Percentiles rank a stretch among this genome's conserved stretches.
Evolutionary conservation across 2,888 invertebrate species (phyloP).

Genomic region (Troides aeacus): DNA sequence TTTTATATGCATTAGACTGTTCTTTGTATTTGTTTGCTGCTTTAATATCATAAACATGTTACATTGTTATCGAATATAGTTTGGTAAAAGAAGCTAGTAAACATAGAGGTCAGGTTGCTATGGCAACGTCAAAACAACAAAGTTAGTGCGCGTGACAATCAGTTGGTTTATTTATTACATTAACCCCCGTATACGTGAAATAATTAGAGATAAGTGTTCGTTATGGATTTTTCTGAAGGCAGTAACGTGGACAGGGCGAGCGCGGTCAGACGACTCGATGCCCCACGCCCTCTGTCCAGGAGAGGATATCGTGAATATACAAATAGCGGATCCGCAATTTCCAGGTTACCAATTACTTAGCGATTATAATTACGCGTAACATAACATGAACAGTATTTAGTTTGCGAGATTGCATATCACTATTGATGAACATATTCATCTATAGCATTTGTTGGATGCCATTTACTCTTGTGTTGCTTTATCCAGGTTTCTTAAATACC

Average conservation of each 20-base stretch:
- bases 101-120: conserved; percentile 43
- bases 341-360: conserved; percentile 47
- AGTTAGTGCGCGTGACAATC: conserved; percentile 56
- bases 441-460: no score
- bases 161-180: conserved; percentile 37
- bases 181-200: conserved; percentile 34
- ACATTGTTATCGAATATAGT: background rate
- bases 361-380: background rate
- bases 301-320: conserved; percentile 65
- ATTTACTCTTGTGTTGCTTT: no score
- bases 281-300: conserved; percentile 65
- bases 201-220: conserved; percentile 34
- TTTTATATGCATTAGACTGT: no score
- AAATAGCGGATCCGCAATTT: conserved; percentile 58
- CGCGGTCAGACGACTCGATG: conserved; percentile 52
- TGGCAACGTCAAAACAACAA: conserved; percentile 61
- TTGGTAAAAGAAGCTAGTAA: background rate
- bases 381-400: background rate
- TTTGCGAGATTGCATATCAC: no score
- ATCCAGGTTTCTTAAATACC: no score
- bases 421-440: no score
- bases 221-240: conserved; percentile 74
- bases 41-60: background rate
- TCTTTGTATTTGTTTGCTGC: no score
- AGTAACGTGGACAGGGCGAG: conserved; percentile 50